These are phyloP conservation scores for Eretmocerus hayati DNA, from an alignment of 2,888 invertebrate species.

Conservation along the genomic window DNA sequence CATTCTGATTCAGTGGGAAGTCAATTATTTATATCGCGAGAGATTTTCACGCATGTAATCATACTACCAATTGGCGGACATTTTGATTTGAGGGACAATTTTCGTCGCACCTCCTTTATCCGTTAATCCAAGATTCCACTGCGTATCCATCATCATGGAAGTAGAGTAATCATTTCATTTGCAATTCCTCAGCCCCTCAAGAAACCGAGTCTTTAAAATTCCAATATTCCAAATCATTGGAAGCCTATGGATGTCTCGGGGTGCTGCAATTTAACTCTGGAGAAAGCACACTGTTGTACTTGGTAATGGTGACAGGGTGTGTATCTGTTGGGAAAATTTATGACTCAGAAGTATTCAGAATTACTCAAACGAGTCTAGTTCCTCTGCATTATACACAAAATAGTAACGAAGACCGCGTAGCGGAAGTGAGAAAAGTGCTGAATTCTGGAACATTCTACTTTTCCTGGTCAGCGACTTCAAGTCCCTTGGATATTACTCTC, in stretches of 20 bases:
- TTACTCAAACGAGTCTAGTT: constrained; percentile 86
- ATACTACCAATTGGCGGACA: too few species aligned
- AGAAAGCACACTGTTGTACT: constrained; percentile 75
- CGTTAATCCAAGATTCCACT: too few species aligned
- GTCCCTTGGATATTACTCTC: constrained; percentile 81
- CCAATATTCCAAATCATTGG: constrained; percentile 83
- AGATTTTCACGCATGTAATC: too few species aligned
- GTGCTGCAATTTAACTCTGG: constrained; percentile 83
- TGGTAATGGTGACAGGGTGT: constrained; percentile 92
- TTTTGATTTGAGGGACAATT: too few species aligned
- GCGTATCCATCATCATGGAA: too few species aligned
- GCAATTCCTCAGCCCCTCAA: constrained; percentile 61
- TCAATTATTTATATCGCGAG: too few species aligned
- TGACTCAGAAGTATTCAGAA: constrained; percentile 89
- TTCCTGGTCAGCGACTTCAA: constrained; percentile 61
- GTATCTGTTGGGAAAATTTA: constrained; percentile 93
- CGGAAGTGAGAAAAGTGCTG: constrained; percentile 73
- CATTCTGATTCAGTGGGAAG: too few species aligned
- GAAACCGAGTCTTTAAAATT: constrained; percentile 86
- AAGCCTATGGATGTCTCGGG: constrained; percentile 94
- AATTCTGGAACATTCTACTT: constrained; percentile 99
- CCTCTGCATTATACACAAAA: constrained; percentile 68
- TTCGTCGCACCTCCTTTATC: too few species aligned
- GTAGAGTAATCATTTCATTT: too few species aligned
- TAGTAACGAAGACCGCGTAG: constrained; percentile 55